These are phyloP conservation scores for Stenurella melanura DNA, from an alignment of 2,888 invertebrate species.

Conservation along the genomic window DNA sequence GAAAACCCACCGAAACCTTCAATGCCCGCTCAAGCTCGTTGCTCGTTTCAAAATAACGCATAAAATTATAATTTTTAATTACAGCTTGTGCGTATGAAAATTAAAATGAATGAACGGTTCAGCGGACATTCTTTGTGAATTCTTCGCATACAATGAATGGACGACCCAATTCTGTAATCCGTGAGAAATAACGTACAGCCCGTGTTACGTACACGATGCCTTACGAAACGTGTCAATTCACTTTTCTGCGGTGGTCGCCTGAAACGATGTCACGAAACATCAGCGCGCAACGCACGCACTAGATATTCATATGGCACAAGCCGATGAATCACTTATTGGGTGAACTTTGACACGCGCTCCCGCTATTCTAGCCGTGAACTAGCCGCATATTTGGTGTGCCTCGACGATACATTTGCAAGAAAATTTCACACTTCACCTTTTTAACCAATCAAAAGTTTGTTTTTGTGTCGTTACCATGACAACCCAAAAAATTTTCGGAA, in stretches of 20 bases:
- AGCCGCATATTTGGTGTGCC: not conserved
- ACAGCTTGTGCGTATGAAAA: conserved; percentile 16
- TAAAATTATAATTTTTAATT: conserved; percentile 1
- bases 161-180: conserved; percentile 56
- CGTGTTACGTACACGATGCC: conserved; percentile 18
- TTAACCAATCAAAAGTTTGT: too few species aligned
- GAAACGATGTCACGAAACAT: conserved; percentile 5
- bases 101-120: conserved; percentile 26
- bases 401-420: not conserved
- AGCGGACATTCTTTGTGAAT: conserved; percentile 30
- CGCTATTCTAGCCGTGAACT: not conserved
- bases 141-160: conserved; percentile 52
- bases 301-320: conserved; percentile 1
- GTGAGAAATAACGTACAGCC: conserved; percentile 42
- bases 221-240: conserved; percentile 29
- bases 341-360: not conserved
- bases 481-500: too few species aligned
- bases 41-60: not conserved
- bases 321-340: not conserved
- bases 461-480: too few species aligned
- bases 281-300: not conserved
- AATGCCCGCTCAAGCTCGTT: not conserved
- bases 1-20: not conserved
- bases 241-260: conserved; percentile 1
- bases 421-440: too few species aligned